A percentile compares a stretch with the other conserved stretches of the same genome.
Conservation (phyloP, 2,113 vertebrate species). For the Vicugna pacos region DNA sequence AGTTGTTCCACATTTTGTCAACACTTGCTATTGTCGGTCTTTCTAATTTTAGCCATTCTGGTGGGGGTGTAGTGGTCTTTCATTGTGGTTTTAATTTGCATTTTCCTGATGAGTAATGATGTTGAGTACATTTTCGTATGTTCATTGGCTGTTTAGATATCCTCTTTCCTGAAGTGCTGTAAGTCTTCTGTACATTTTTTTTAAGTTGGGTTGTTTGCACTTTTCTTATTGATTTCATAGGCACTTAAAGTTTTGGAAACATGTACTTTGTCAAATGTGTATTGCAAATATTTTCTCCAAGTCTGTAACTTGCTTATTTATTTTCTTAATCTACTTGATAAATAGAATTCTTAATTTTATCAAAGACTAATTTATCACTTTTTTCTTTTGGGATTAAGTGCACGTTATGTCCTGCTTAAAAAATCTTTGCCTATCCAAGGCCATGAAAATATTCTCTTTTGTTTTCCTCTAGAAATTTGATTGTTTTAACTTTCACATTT, state of each 20-base stretch:
- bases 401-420: not conserved
- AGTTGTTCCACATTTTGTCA: not conserved
- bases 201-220: not conserved
- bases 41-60: constrained; percentile 28
- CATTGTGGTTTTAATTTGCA: constrained; percentile 45
- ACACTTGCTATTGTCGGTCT: constrained; percentile 7
- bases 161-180: not conserved
- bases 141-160: constrained; percentile 27
- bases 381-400: constrained; percentile 24
- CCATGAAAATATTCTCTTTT: constrained; percentile 40
- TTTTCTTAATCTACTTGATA: constrained; percentile 35
- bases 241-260: constrained; percentile 16
- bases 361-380: not conserved
- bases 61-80: not conserved
- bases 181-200: not conserved
- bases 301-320: constrained; percentile 1
- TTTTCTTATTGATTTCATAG: not conserved
- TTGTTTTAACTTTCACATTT: not conserved
- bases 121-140: not conserved
- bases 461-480: constrained; percentile 22
- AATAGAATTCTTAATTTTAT: constrained; percentile 57
- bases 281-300: not conserved
- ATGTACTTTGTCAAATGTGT: not conserved
- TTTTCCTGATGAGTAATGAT: constrained; percentile 49
- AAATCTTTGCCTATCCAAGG: not conserved